Conservation (phyloP, 2,113 vertebrate species). For the Oxygymnocypris stewartii region DNA sequence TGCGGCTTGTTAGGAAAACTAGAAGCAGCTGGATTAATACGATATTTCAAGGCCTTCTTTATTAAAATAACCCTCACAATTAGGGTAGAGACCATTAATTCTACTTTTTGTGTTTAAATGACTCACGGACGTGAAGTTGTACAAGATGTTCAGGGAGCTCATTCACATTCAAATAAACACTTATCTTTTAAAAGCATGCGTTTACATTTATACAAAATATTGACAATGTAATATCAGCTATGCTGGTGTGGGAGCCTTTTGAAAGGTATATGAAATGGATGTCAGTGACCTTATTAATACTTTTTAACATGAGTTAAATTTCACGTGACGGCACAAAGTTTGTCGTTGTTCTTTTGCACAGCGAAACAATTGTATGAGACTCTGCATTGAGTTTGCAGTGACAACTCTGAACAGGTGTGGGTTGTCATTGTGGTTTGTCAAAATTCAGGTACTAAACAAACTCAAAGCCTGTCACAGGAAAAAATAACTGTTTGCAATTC, state of each 20-base stretch:
- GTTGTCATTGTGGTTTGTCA: too few relatives aligned
- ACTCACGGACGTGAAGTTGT: not conserved
- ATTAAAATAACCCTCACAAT: not conserved
- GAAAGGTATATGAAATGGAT: not conserved
- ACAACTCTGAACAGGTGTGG: not conserved
- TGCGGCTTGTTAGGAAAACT: not conserved
- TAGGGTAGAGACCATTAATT: not conserved
- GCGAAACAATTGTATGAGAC: not conserved
- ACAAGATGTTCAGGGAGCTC: not conserved
- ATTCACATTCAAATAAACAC: not conserved
- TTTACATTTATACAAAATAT: not conserved
- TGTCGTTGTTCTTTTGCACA: not conserved
- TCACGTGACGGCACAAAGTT: not conserved
- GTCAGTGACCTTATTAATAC: too few relatives aligned
- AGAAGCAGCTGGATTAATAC: not conserved
- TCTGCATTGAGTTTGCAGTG: not conserved
- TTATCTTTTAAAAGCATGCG: not conserved
- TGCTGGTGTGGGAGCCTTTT: not conserved
- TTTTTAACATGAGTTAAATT: not conserved
- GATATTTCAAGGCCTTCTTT: not conserved
- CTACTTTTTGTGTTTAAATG: not conserved
- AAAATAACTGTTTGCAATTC: not conserved
- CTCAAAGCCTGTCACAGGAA: not conserved
- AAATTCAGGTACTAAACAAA: not conserved
- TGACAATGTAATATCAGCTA: not conserved